Evolutionary conservation across 2,797 vertebrate genomes (phyloP).

Genomic region (Sciaenops ocellatus): DNA sequence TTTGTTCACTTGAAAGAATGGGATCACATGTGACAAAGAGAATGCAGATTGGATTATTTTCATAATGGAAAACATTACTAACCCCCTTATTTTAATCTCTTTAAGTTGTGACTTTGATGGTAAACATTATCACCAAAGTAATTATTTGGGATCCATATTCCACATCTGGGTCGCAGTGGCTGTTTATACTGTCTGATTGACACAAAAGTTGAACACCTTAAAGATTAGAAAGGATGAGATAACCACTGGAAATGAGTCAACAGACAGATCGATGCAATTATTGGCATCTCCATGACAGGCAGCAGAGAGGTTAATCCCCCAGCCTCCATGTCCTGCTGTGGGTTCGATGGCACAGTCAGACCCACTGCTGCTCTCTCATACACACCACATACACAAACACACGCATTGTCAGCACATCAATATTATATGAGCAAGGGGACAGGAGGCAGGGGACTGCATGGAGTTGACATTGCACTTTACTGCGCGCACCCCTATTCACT

Average conservation of each 20-base stretch:
- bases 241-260: conserved; percentile 44
- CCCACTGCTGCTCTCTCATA: conserved; percentile 37
- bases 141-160: conserved; percentile 9
- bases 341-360: conserved; percentile 58
- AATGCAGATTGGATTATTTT: conserved; percentile 39
- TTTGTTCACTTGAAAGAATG: conserved; percentile 52
- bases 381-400: conserved; percentile 26
- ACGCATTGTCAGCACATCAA: conserved; percentile 62
- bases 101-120: conserved; percentile 31
- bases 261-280: conserved; percentile 51
- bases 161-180: neutral
- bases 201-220: conserved; percentile 9
- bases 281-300: conserved; percentile 43
- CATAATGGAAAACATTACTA: conserved; percentile 9
- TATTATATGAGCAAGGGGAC: conserved; percentile 62
- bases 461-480: conserved; percentile 46
- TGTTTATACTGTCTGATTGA: neutral
- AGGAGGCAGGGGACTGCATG: conserved; percentile 22
- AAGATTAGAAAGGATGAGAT: conserved; percentile 29
- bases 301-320: conserved; percentile 58
- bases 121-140: conserved; percentile 24
- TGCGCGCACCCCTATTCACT: conserved; percentile 19
- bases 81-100: neutral
- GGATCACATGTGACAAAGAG: conserved; percentile 30
- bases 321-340: conserved; percentile 56